Percentiles rank a stretch among this genome's conserved stretches.
Conservation (phyloP, 92 coral and sea anemone species). For the Blastomussa wellsi region DNA sequence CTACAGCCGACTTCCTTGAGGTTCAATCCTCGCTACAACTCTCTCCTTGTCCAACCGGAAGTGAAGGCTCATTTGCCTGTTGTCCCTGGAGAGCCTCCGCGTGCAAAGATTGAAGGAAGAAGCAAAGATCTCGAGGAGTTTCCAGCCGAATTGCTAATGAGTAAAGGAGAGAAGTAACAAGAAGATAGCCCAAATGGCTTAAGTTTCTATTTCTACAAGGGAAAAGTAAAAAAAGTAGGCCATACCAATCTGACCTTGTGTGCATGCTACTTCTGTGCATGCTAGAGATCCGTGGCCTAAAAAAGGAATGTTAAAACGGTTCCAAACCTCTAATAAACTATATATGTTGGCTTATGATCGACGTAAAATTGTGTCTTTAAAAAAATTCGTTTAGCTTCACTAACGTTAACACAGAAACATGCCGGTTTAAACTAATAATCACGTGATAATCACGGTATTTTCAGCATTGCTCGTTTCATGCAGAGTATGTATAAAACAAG, state of each 20-base stretch:
- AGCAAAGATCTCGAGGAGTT: not conserved
- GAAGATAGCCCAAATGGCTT: not conserved
- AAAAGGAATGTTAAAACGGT: not conserved
- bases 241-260: too few species aligned
- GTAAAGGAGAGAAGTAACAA: conserved; percentile 13
- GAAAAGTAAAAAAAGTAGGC: not conserved
- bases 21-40: conserved; percentile 64
- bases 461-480: too few species aligned
- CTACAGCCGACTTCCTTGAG: conserved; percentile 48
- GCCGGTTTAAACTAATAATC: too few species aligned
- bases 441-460: too few species aligned
- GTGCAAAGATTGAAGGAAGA: not conserved
- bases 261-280: too few species aligned
- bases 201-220: not conserved
- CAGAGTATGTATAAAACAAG: too few species aligned
- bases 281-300: too few species aligned
- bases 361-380: too few species aligned
- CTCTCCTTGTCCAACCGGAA: conserved; percentile 63
- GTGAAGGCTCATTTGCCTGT: conserved; percentile 61
- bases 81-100: conserved; percentile 60
- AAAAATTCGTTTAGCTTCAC: too few species aligned
- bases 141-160: conserved; percentile 1
- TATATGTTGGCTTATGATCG: too few species aligned
- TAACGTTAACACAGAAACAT: too few species aligned
- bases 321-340: not conserved